A percentile compares a stretch with the other conserved stretches of the same genome.
Evolutionary conservation across 2,797 vertebrate genomes (phyloP).

Genomic region (Perodicticus potto): DNA sequence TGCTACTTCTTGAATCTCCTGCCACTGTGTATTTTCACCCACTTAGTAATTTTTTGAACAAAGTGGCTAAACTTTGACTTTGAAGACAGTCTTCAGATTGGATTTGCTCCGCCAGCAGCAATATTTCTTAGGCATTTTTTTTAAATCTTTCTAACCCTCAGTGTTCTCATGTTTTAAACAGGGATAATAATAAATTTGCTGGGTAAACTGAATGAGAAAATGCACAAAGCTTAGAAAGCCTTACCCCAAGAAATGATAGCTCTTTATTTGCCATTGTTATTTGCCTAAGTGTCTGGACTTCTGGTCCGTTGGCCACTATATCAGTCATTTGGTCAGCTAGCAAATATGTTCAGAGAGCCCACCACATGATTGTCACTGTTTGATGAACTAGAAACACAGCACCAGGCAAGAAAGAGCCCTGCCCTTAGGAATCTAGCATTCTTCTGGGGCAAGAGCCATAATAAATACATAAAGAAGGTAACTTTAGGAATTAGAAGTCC

Average conservation of each 20-base stretch:
- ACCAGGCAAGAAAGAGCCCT: neutral
- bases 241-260: neutral
- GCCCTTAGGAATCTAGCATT: neutral
- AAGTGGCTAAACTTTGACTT: constrained; percentile 32
- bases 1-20: neutral
- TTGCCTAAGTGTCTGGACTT: neutral
- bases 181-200: neutral
- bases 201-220: neutral
- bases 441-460: neutral
- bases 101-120: neutral
- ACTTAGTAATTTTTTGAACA: neutral
- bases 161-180: neutral
- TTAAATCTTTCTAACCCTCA: neutral
- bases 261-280: neutral
- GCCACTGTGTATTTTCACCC: neutral
- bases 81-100: neutral
- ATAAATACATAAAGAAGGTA: neutral
- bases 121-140: neutral
- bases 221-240: neutral
- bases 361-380: neutral
- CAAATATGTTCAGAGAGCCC: neutral
- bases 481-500: neutral
- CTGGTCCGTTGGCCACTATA: too few species aligned
- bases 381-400: neutral
- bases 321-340: neutral